Evolutionary conservation across 2,888 invertebrate species (phyloP), one percentile per base, ranked within the genome.

Genomic region (Baccha elongata): DNA sequence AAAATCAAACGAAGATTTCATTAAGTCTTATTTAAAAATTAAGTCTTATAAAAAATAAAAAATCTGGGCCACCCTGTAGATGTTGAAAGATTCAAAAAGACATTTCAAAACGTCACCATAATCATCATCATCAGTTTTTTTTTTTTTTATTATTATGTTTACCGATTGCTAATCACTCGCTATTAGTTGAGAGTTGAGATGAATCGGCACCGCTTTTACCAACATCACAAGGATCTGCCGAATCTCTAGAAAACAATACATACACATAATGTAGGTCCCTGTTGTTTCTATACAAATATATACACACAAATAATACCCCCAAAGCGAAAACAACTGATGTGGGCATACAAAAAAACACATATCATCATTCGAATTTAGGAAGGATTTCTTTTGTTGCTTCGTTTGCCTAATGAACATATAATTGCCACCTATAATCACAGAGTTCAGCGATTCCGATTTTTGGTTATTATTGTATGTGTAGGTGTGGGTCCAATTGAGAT

Each of bases 331-430:
- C 23, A 23, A 4, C 3, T 23, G 23, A 23, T 23, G 23, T 23
- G 23, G 23, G 5, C 23, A 3, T 5, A 23, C 23, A 69, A 64
- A 78, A 35, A 52, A 50, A 68, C 50, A 53, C 40, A 64, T 11
- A 48, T 62, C 40, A 42, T 44, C n/a, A 52, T 37, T 32, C 15
- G 13, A 44, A 35, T 35, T 68, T 53, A 26, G 58, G 21, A 58
- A 58, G 48, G 78, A 64, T 68, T 73, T 68, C 68, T 72, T 72
- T 68, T 68, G 50, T 52, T 68, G 67, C 23, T 55, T 68, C 67
- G 62, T 78, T 83, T 68, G 83, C 29, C 67, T 83, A 83, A 83
- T 83, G 83, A 83, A 78, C 83, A 83, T 83, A 83, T 83, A 78
- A 83, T 83, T 83, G 83, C 67, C 72, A 78, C 71, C 83, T 83